A percentile compares a stretch with the other conserved stretches of the same genome.
Evolutionary conservation across 2,888 invertebrate genomes (phyloP).

Genomic region (Peribatodes rhomboidaria): DNA sequence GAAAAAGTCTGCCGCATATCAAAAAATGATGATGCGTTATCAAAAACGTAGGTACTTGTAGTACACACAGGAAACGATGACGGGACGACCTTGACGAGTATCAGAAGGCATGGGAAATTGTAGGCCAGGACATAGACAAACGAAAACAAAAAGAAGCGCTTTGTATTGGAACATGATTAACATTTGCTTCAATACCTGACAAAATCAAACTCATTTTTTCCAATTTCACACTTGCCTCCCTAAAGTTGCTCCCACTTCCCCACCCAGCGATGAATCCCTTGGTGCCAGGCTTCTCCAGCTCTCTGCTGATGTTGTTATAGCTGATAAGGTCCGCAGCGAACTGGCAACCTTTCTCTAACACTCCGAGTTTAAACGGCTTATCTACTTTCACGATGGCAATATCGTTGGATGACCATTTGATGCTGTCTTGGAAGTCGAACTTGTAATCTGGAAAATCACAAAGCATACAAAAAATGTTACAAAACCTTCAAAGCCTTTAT

Average conservation of each 20-base stretch:
- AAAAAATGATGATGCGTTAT: too few species aligned
- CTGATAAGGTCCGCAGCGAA: slow-evolving; percentile 66
- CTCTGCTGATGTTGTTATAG: slow-evolving; percentile 77
- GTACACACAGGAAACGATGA: too few species aligned
- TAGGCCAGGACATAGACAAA: too few species aligned
- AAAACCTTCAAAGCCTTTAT: too few species aligned
- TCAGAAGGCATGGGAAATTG: too few species aligned
- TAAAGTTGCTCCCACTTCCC: slow-evolving; percentile 80
- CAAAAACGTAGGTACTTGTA: too few species aligned
- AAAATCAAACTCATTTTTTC: neutral
- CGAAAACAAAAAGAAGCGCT: too few species aligned
- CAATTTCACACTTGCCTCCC: slow-evolving; percentile 66
- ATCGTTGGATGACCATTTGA: slow-evolving; percentile 82
- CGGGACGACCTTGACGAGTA: too few species aligned
- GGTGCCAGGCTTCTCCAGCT: slow-evolving; percentile 76
- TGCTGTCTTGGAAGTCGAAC: slow-evolving; percentile 82
- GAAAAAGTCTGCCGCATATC: too few species aligned
- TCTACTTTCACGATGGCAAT: slow-evolving; percentile 81
- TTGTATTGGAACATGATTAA: too few species aligned
- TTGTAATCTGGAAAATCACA: slow-evolving; percentile 70
- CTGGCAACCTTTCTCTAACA: slow-evolving; percentile 72
- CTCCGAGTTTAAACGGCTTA: slow-evolving; percentile 75
- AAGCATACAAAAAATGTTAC: too few species aligned
- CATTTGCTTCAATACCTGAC: too few species aligned
- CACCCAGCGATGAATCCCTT: slow-evolving; percentile 79